Evolutionary conservation across 1,140 invertebrate genomes (phyloP).

Genomic region (Drosophila teissieri): DNA sequence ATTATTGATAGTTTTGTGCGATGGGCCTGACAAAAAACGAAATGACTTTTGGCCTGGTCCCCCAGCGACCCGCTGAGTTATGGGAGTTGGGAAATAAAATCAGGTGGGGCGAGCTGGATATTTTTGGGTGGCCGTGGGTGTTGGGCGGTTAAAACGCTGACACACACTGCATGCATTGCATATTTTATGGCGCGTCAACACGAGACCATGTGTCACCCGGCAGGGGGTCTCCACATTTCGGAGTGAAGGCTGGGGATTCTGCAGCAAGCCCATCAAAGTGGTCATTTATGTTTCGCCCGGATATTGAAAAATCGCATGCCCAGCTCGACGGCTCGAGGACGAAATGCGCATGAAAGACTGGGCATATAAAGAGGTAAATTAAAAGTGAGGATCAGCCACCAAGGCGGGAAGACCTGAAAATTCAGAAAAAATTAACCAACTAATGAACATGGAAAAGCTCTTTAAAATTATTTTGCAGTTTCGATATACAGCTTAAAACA

Average conservation of each 20-base stretch:
- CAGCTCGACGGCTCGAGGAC: constrained; percentile 25
- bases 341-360: constrained; percentile 33
- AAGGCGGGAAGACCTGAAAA: not conserved
- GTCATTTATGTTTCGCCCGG: constrained; percentile 57
- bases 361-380: constrained; percentile 39
- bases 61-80: constrained; percentile 24
- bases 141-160: constrained; percentile 58
- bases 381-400: not conserved
- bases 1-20: constrained; percentile 79
- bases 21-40: constrained; percentile 64
- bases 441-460: not conserved
- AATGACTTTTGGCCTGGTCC: constrained; percentile 61
- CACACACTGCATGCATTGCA: constrained; percentile 81
- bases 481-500: no score
- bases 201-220: constrained; percentile 79
- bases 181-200: constrained; percentile 81
- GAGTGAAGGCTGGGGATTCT: constrained; percentile 3
- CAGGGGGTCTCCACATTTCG: constrained; percentile 29
- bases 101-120: constrained; percentile 9
- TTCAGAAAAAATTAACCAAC: not conserved
- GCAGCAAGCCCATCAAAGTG: constrained; percentile 48
- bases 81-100: constrained; percentile 40
- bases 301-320: constrained; percentile 77
- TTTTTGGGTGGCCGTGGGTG: constrained; percentile 6
- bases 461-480: no score